Conservation (phyloP, 2,888 invertebrate species). For the Sipunculus nudus region DNA sequence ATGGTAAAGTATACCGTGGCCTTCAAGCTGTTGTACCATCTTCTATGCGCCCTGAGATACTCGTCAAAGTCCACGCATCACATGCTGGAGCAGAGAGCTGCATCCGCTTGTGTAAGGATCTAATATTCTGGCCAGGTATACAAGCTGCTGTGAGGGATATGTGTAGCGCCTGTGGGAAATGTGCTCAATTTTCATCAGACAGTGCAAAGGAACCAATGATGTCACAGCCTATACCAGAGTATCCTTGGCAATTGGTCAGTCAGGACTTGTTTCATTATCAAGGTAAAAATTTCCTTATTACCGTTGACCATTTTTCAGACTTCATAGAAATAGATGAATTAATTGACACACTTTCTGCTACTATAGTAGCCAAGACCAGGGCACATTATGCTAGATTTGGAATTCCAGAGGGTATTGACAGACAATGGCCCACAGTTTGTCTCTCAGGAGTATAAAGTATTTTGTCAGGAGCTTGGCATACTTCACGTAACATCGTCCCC, state of each 20-base stretch:
- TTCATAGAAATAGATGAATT: conserved; percentile 6
- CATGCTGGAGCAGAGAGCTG: background rate
- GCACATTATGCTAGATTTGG: conserved; percentile 8
- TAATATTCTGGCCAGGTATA: conserved; percentile 10
- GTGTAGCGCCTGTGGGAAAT: background rate
- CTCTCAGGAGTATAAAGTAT: background rate
- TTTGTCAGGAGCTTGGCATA: no score
- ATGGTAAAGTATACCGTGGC: background rate
- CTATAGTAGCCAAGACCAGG: conserved; percentile 2
- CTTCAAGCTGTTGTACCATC: background rate
- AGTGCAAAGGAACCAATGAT: conserved; percentile 9
- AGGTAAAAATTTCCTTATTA: conserved; percentile 1
- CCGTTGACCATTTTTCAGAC: conserved; percentile 12
- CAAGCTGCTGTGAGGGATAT: background rate
- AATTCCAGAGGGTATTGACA: background rate
- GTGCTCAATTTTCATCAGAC: conserved; percentile 3
- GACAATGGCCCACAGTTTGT: background rate
- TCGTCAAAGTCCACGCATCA: background rate
- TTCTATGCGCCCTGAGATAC: background rate
- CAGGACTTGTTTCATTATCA: background rate
- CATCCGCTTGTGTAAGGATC: conserved; percentile 1
- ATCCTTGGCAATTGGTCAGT: conserved; percentile 4
- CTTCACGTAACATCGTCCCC: no score
- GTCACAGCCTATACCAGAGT: background rate
- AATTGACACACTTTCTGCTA: background rate